Evolutionary conservation across 1,140 invertebrate species (phyloP).

Genomic region (Drosophila pallidifrons): DNA sequence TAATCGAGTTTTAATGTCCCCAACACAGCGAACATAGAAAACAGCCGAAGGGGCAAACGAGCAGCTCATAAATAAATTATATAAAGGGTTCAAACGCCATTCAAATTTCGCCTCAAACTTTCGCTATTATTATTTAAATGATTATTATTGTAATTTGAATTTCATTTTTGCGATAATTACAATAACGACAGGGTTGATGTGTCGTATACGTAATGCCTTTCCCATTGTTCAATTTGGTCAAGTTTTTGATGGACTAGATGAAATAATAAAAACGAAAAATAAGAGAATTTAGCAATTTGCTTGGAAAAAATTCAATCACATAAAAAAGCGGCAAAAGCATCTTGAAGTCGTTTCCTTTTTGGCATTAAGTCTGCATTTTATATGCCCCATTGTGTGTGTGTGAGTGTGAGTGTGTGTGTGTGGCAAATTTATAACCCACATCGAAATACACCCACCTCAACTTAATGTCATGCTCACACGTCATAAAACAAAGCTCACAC

Average conservation of each 20-base stretch:
- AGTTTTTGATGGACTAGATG: not conserved
- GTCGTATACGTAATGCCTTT: conserved; percentile 44
- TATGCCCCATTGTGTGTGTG: not conserved
- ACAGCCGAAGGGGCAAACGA: conserved; percentile 28
- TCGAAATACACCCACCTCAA: conserved; percentile 54
- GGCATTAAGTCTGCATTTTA: conserved; percentile 31
- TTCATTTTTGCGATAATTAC: conserved; percentile 28
- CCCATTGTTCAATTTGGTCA: not conserved
- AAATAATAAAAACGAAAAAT: not conserved
- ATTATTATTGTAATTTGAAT: conserved; percentile 48
- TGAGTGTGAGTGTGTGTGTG: not conserved
- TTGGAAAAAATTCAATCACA: conserved; percentile 11
- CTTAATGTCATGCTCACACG: conserved; percentile 36
- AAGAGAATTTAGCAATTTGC: not conserved
- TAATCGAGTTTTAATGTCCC: conserved; percentile 74
- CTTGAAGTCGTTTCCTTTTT: conserved; percentile 17
- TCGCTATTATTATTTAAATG: conserved; percentile 58
- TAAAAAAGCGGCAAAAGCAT: conserved; percentile 4
- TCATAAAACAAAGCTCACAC: conserved; percentile 60
- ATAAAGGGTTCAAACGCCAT: conserved; percentile 55
- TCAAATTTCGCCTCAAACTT: conserved; percentile 51
- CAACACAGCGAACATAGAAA: not conserved
- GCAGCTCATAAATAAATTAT: conserved; percentile 73
- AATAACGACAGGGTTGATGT: conserved; percentile 26
- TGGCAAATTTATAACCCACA: conserved; percentile 57